These are phyloP conservation scores for Empidonax traillii DNA, from an alignment of 2,113 vertebrate species.

Conservation along the genomic window DNA sequence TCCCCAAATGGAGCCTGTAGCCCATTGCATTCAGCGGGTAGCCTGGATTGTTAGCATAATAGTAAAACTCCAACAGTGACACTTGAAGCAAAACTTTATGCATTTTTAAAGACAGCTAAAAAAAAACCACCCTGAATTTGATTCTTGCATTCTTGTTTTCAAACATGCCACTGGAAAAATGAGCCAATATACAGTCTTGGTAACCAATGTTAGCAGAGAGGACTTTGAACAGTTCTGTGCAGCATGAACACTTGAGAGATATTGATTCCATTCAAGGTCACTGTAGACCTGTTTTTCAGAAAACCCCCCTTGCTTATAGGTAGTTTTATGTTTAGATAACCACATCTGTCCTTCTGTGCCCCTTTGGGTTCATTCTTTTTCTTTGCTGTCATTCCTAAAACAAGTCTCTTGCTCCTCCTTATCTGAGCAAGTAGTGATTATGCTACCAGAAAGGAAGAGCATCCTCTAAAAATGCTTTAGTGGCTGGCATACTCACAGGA, in stretches of 20 bases:
- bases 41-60: slow-evolving; percentile 59
- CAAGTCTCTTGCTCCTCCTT: background rate
- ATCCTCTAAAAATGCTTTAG: background rate
- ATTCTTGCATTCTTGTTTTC: background rate
- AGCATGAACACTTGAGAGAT: background rate
- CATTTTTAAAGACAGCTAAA: slow-evolving; percentile 60
- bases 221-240: background rate
- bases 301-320: background rate
- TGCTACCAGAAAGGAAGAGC: background rate
- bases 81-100: slow-evolving; percentile 64
- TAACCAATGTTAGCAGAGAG: background rate
- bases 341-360: background rate
- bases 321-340: background rate
- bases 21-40: slow-evolving; percentile 29
- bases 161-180: background rate
- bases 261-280: background rate
- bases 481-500: background rate
- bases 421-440: background rate
- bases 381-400: background rate
- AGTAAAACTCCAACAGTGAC: slow-evolving; percentile 59
- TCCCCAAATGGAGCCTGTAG: slow-evolving; percentile 41
- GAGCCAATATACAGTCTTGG: background rate
- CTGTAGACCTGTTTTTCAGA: background rate
- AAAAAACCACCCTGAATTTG: background rate
- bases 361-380: background rate